These are phyloP conservation scores for Chunga burmeisteri DNA, from an alignment of 2,113 vertebrate species.

Conservation along the genomic window DNA sequence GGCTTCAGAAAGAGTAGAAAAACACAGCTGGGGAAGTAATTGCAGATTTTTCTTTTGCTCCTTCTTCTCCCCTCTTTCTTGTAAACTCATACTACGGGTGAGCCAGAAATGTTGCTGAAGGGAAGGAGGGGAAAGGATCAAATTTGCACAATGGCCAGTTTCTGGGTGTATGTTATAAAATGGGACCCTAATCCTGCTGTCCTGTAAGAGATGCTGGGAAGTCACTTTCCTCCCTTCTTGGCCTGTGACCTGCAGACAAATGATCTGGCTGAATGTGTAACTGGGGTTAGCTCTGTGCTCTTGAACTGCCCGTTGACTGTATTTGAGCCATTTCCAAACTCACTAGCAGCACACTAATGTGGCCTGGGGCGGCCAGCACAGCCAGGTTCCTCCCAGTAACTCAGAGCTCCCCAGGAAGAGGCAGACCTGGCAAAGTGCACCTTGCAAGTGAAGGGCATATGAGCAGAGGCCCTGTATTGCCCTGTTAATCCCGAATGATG, in stretches of 20 bases:
- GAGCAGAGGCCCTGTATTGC: background rate
- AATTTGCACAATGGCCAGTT: background rate
- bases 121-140: background rate
- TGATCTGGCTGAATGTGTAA: background rate
- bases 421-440: background rate
- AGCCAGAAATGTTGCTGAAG: background rate
- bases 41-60: background rate
- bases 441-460: fast-evolving
- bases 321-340: background rate
- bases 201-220: background rate
- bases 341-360: background rate
- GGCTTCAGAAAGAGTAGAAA: background rate
- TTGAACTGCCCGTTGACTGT: background rate
- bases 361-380: background rate
- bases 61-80: background rate
- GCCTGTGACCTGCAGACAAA: background rate
- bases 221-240: background rate
- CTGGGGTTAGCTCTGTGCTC: background rate
- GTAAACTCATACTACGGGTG: background rate
- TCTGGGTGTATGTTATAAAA: background rate
- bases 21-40: background rate
- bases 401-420: background rate
- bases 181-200: background rate
- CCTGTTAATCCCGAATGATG: background rate
- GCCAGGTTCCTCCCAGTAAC: background rate